A percentile compares a stretch with the other conserved stretches of the same genome.
phyloP scores from a whole-genome alignment of 2,113 vertebrate species.

The Rhegmatorhina hoffmannsi region DNA sequence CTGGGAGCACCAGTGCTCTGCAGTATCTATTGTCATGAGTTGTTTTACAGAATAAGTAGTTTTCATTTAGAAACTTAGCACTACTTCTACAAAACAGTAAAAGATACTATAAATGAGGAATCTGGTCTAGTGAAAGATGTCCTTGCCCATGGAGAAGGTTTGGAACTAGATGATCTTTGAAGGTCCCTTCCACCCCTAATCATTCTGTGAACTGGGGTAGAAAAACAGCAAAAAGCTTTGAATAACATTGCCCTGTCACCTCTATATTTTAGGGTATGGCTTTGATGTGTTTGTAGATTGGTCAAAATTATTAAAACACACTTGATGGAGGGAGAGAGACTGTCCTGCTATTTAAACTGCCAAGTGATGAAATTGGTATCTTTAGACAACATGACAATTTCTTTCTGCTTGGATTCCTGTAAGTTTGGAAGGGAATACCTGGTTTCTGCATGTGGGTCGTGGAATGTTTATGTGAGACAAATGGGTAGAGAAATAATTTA shows the following conservation, averaged over 20 bases:
- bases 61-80: neutral
- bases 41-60: neutral
- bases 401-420: neutral
- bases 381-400: neutral
- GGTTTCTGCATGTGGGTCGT: neutral
- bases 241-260: neutral
- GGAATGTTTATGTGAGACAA: neutral
- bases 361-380: neutral
- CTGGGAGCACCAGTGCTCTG: neutral
- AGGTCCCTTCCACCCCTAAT: neutral
- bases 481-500: neutral
- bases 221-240: neutral
- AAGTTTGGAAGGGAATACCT: neutral
- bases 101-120: neutral
- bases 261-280: neutral
- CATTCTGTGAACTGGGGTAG: neutral
- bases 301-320: neutral
- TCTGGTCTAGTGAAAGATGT: neutral
- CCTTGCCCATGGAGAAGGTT: neutral
- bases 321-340: neutral
- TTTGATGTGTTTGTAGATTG: neutral
- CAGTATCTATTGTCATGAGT: neutral
- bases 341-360: neutral
- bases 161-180: neutral
- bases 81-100: neutral